Base-by-base conservation (phyloP, 2,888 invertebrate genomes). In the Hyppa rectilinea region DNA sequence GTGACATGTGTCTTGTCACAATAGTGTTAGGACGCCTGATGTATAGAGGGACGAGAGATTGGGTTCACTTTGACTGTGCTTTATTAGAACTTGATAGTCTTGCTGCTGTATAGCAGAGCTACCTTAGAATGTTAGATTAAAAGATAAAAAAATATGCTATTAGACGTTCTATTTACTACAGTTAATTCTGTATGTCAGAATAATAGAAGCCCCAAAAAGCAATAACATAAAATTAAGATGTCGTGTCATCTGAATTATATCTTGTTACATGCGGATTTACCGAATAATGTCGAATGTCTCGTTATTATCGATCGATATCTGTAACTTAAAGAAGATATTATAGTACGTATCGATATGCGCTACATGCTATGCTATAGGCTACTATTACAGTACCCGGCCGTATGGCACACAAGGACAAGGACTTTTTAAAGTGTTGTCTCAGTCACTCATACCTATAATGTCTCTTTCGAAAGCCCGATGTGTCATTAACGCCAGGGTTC, bases 1-100 rank as follows among this genome's bases (percentile, higher is more conserved):
- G 29, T 26, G 34, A 17, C 14, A 26, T 12, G 14, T 60, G 56
- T 66, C 73, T 72, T 73, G 50, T 72, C 50, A 43, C 59, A 60
- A 12, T 47, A 60, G 40, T 31, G 9, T 17, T 40, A 43, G 47
- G 61, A 45, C n/a, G 49, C 36, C 75, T 53, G 29, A 34, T 60
- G 55, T 47, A 60, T 67, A 74, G 68, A 58, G 26, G 20, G 61
- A 65, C 52, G 9, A 52, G 29, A 64, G 10, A 49, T 69, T 60
- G 81, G 64, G 71, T 81, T 81, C 77, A 79, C 71, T 79, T 61
- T 64, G 45, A 52, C 40, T 70, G 26, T 61, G 23, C 23, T 2
- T 36, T 10, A 52, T 58, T 36, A 45, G 49, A 55, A 43, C 26
- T 56, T 29, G 4, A 36, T 60, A 49, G 26, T 20, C 12, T 47